Evolutionary conservation across 2,797 vertebrate species (phyloP).

Genomic region (Ispidina lecontei): DNA sequence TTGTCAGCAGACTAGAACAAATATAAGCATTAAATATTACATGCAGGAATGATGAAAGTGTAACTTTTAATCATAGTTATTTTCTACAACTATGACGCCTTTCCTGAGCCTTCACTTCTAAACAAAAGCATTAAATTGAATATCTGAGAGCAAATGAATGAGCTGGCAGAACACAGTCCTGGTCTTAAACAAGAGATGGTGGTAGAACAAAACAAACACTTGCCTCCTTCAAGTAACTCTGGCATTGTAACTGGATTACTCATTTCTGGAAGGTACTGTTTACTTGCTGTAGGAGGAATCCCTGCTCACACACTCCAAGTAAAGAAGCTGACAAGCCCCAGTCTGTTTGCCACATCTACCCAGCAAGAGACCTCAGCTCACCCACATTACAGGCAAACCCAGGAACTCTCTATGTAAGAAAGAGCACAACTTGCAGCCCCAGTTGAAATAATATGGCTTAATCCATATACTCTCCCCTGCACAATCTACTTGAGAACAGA

Average conservation of each 20-base stretch:
- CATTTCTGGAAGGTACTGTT: background rate
- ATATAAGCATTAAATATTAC: background rate
- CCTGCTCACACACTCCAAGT: background rate
- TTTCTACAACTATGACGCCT: background rate
- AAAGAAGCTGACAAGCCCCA: background rate
- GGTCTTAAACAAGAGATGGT: background rate
- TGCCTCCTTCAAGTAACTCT: background rate
- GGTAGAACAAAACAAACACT: background rate
- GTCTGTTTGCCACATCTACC: background rate
- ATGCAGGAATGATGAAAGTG: background rate
- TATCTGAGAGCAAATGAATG: background rate
- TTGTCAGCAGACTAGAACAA: background rate
- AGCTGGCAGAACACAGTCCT: background rate
- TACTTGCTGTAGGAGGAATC: background rate
- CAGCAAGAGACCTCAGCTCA: background rate
- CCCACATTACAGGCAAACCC: background rate
- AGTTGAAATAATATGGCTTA: constrained; percentile 8
- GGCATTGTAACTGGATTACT: background rate
- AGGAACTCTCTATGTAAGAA: background rate
- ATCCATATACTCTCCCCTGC: background rate
- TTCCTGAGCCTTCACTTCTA: background rate
- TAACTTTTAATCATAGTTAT: background rate
- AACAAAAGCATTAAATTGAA: background rate
- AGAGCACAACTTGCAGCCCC: background rate
- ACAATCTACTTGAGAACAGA: background rate